Evolutionary conservation across 1,140 invertebrate species (phyloP), one percentile per base, ranked within the genome.

Genomic region (Olivierus martensii): DNA sequence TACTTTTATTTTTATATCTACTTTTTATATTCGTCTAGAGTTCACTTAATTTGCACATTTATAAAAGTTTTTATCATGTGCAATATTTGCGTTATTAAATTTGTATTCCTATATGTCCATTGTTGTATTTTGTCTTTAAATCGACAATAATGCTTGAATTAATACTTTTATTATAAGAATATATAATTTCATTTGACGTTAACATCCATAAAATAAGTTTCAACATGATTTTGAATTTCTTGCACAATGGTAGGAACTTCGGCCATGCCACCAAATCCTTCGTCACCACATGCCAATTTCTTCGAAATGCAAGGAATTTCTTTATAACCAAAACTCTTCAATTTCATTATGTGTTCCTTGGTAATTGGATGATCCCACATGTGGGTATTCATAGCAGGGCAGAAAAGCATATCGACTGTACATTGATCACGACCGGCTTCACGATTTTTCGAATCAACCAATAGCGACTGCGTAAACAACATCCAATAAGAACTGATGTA

Each of bases 231-330:
- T 15, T 11, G 17, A 18, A 41, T 5, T 15, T 3, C 17, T 45
- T 45, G 4, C 6, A 19, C 44, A 45, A 45, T 45, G n/a, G 17
- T 22, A 4, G 17, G 17, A 45, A 45, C 44, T 45, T 58, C 57
- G 4, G 91, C 92, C 94, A 98, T 98, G 14, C 85, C 94, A 2
- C 94, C 94, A 45, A 83, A 72, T 18, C 93, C 93, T 28, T 74
- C 83, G 65, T 99, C 94, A 9, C 94, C 92, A 74, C 95, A 99
- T 69, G 93, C 87, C 1, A 99, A 68, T 17, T 76, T 83, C 68
- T 99, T 99, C 43, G 78, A 76, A 52, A 98, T 82, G 52, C 83
- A 84, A 19, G 85, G 83, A 49, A 99, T 78, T 65, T 95, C 81
- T 55, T 71, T 75, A 66, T 92, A 91, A 10, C 89, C 19, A 19